Conservation (phyloP, 2,113 vertebrate genomes). For the Oreocharis arfaki region DNA sequence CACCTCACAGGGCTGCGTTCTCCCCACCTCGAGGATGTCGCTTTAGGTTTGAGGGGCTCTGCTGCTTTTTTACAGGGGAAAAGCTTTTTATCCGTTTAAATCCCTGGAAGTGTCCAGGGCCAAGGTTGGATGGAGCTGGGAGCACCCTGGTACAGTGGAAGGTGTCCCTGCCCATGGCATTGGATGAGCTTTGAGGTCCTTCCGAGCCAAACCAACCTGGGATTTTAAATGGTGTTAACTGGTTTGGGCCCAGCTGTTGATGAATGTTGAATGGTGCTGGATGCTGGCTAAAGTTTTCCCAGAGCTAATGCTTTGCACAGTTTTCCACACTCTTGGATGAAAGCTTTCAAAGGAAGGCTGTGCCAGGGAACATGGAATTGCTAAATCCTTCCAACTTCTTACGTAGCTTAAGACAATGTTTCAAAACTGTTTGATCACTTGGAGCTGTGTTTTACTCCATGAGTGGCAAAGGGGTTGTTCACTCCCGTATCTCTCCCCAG, state of each 20-base stretch:
- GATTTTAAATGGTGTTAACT: neutral
- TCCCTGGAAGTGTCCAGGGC: neutral
- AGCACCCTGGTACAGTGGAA: neutral
- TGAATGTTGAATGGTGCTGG: neutral
- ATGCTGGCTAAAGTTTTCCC: neutral
- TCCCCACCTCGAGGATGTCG: accelerated
- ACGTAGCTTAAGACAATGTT: neutral
- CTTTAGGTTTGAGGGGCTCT: neutral
- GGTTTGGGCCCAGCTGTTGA: neutral
- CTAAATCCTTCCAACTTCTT: neutral
- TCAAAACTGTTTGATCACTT: neutral
- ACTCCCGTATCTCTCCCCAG: neutral
- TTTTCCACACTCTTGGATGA: neutral
- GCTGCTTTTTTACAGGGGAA: neutral
- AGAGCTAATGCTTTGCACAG: neutral
- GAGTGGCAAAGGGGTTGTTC: neutral
- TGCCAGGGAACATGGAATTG: neutral
- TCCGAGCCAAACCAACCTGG: neutral
- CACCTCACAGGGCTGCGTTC: no score
- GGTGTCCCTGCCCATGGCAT: neutral
- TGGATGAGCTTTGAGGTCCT: neutral
- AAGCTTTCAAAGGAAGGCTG: neutral
- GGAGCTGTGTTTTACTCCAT: neutral
- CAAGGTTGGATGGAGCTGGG: accelerated
- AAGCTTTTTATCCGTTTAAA: neutral